Evolutionary conservation across 2,113 vertebrate species (phyloP).

Genomic region (Procavia capensis): DNA sequence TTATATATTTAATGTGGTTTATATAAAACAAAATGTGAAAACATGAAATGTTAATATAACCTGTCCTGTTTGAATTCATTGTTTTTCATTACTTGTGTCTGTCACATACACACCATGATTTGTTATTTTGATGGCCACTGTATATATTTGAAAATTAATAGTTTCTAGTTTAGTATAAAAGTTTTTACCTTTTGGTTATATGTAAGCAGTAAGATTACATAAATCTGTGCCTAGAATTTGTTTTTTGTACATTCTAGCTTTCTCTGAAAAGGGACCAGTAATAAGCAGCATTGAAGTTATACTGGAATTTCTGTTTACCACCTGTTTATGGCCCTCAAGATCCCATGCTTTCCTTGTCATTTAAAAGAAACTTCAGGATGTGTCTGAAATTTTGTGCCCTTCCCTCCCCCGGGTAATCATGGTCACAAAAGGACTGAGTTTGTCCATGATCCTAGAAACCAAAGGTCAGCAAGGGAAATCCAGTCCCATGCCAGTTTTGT

Average conservation of each 20-base stretch:
- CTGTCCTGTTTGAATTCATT: neutral
- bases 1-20: no score
- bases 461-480: neutral
- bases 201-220: neutral
- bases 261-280: constrained; percentile 14
- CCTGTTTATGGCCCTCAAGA: neutral
- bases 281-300: neutral
- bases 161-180: neutral
- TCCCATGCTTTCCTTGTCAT: neutral
- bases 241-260: neutral
- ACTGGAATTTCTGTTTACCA: neutral
- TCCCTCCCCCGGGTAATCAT: neutral
- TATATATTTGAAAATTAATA: constrained; percentile 14
- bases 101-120: neutral
- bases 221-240: neutral
- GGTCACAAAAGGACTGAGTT: neutral
- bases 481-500: neutral
- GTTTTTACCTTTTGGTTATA: neutral
- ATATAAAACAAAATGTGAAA: no score
- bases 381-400: neutral
- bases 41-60: neutral
- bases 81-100: neutral
- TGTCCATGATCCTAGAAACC: neutral
- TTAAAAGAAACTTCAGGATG: neutral
- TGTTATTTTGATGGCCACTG: neutral